Percentiles rank a stretch among this genome's conserved stretches.
Evolutionary conservation across 2,888 invertebrate genomes (phyloP).

Genomic region (Erynnis tages): DNA sequence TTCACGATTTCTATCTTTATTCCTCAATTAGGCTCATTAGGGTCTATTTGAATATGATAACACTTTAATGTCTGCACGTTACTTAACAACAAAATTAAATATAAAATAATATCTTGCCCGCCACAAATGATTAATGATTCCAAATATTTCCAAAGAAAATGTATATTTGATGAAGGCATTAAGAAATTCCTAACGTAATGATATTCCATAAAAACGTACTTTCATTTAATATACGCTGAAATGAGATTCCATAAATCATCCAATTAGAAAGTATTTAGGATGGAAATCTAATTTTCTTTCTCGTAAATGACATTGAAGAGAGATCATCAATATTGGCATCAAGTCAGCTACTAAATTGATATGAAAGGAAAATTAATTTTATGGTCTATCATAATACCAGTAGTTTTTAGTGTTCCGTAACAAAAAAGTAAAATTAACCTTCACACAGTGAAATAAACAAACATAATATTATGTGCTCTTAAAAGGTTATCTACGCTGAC

Average conservation of each 20-base stretch:
- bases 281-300: constrained; percentile 27
- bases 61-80: no score
- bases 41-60: no score
- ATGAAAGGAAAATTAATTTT: constrained; percentile 14
- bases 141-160: neutral
- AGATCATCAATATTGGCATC: constrained; percentile 19
- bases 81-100: neutral
- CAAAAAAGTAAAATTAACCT: no score
- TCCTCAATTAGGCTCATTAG: no score
- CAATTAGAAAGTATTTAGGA: constrained; percentile 27
- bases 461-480: no score
- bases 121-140: neutral
- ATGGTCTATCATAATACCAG: neutral
- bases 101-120: neutral
- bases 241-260: constrained; percentile 23
- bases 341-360: constrained; percentile 14
- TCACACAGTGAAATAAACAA: no score
- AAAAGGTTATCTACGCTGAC: no score
- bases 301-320: constrained; percentile 22
- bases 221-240: constrained; percentile 27
- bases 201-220: constrained; percentile 32
- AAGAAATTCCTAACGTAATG: constrained; percentile 22
- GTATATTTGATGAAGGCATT: constrained; percentile 17
- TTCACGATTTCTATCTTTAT: no score
- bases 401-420: no score